These are phyloP conservation scores for Craniophora ligustri DNA, from an alignment of 2,888 invertebrate genomes.

Conservation along the genomic window DNA sequence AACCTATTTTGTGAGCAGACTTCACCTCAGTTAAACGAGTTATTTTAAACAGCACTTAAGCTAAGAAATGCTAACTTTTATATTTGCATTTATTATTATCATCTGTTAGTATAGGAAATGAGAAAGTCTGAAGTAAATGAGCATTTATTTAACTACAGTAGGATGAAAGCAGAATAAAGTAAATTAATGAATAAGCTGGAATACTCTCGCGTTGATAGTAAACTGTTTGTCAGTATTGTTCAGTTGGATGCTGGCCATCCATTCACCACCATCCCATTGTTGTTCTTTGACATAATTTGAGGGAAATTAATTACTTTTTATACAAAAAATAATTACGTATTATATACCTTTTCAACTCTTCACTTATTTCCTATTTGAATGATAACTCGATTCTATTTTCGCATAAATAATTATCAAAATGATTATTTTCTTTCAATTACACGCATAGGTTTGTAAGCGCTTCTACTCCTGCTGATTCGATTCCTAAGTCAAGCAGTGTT, in stretches of 20 bases:
- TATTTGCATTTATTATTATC: constrained; percentile 69
- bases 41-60: constrained; percentile 72
- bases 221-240: not conserved
- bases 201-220: not conserved
- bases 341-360: too few relatives aligned
- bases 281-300: too few relatives aligned
- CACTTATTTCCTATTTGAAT: too few relatives aligned
- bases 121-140: constrained; percentile 28
- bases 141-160: constrained; percentile 18
- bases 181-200: constrained; percentile 3
- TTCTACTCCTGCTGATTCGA: too few relatives aligned
- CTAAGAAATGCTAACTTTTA: constrained; percentile 72
- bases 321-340: too few relatives aligned
- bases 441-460: too few relatives aligned
- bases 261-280: not conserved
- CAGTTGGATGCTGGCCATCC: not conserved
- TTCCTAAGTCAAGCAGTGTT: too few relatives aligned
- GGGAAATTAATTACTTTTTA: too few relatives aligned
- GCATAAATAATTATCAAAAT: too few relatives aligned
- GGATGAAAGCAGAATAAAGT: constrained; percentile 13
- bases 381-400: too few relatives aligned
- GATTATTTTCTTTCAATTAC: too few relatives aligned
- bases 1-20: constrained; percentile 80
- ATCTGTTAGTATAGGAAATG: constrained; percentile 34
- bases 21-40: constrained; percentile 78